Evolutionary conservation across 2,113 vertebrate species (phyloP).

Genomic region (Boleophthalmus pectinirostris): DNA sequence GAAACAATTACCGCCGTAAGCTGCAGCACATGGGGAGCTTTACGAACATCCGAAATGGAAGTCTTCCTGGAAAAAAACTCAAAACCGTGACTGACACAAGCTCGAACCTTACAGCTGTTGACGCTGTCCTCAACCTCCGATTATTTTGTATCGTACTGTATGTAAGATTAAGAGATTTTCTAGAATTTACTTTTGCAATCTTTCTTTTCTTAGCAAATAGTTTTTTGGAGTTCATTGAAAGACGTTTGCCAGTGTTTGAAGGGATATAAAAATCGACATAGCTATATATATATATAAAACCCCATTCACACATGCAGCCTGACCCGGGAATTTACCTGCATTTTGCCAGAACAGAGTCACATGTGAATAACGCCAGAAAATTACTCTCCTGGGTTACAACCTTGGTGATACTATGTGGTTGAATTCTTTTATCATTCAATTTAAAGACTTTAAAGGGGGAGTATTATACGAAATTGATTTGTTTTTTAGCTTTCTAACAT

Average conservation of each 20-base stretch:
- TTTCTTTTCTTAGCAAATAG: constrained; percentile 81
- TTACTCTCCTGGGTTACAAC: too few relatives aligned
- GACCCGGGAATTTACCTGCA: too few relatives aligned
- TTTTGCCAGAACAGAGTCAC: too few relatives aligned
- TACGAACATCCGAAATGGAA: constrained; percentile 81
- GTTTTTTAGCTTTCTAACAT: too few relatives aligned
- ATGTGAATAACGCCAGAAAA: too few relatives aligned
- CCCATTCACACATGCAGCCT: too few relatives aligned
- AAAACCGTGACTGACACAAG: constrained; percentile 76
- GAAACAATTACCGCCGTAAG: constrained; percentile 26
- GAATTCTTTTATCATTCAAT: too few relatives aligned
- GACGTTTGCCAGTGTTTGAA: constrained; percentile 74
- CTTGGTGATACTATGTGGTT: too few relatives aligned
- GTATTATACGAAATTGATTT: too few relatives aligned
- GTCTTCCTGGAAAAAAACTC: constrained; percentile 83
- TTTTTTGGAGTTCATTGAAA: constrained; percentile 74
- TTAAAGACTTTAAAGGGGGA: too few relatives aligned
- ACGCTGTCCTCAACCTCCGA: constrained; percentile 78
- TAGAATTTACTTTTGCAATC: constrained; percentile 79
- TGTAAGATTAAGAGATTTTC: constrained; percentile 85
- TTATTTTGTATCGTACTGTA: constrained; percentile 85
- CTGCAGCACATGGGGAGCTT: constrained; percentile 54
- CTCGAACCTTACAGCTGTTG: constrained; percentile 67
- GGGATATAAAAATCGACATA: constrained; percentile 78
- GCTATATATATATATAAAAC: background rate